Evolutionary conservation across 2,888 invertebrate species (phyloP).

Genomic region (Dromius quadrimaculatus): DNA sequence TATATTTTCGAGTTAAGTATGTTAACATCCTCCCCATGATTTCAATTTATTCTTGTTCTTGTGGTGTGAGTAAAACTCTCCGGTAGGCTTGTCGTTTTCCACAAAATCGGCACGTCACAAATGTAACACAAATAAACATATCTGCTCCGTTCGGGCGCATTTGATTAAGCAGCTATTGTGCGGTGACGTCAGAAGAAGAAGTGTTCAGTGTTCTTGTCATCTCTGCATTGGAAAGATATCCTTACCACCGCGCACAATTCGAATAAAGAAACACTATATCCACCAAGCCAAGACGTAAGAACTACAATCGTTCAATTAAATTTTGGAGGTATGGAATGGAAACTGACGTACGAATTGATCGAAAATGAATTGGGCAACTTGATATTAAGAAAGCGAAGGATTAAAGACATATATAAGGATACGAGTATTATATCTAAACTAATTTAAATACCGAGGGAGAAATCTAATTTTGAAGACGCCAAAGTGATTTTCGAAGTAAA

Average conservation of each 20-base stretch:
- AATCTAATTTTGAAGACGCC: not conserved
- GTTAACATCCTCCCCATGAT: not conserved
- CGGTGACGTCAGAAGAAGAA: constrained; percentile 61
- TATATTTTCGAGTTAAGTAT: no score
- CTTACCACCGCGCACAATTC: constrained; percentile 59
- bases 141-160: constrained; percentile 63
- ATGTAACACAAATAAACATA: constrained; percentile 61
- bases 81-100: constrained; percentile 30
- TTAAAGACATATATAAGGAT: constrained; percentile 18
- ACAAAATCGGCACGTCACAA: constrained; percentile 48
- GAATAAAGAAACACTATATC: constrained; percentile 60
- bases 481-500: not conserved
- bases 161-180: constrained; percentile 65
- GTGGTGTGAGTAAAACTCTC: not conserved
- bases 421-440: not conserved
- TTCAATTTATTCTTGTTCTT: not conserved
- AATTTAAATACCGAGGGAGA: constrained; percentile 20
- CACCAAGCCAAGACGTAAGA: constrained; percentile 3
- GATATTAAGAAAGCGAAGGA: constrained; percentile 7
- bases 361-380: not conserved
- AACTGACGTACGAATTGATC: not conserved
- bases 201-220: constrained; percentile 64
- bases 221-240: constrained; percentile 65
- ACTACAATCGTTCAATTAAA: constrained; percentile 16
- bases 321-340: not conserved